Percentiles rank a stretch among this genome's conserved stretches.
phyloP scores from a whole-genome alignment of 1,140 invertebrate genomes.

The Trichoplusia ni region DNA sequence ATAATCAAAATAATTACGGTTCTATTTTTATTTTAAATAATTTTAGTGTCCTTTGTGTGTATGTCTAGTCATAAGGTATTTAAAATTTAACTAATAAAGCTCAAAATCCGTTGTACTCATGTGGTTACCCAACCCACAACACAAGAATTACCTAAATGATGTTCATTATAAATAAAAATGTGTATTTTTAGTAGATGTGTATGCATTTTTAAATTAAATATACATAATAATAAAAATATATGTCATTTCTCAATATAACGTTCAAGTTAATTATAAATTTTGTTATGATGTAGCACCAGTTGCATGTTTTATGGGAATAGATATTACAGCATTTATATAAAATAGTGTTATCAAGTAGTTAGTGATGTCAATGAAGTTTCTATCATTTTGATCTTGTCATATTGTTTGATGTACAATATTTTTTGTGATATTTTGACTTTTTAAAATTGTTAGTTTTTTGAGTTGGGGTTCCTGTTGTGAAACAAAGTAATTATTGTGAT shows the following conservation, averaged over 20 bases:
- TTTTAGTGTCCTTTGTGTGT: no score
- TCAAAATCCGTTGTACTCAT: background rate
- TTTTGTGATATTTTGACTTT: constrained; percentile 9
- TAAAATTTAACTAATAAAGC: constrained; percentile 25
- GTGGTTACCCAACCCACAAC: constrained; percentile 9
- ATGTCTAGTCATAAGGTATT: constrained; percentile 28
- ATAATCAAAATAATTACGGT: no score
- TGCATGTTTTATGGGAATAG: background rate
- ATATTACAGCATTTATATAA: background rate
- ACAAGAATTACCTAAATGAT: constrained; percentile 6
- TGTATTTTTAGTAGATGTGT: constrained; percentile 12
- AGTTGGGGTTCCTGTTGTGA: no score
- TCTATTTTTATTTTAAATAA: no score
- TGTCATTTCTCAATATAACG: background rate
- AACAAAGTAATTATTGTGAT: constrained; percentile 24
- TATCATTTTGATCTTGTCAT: background rate
- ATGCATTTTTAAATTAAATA: constrained; percentile 10
- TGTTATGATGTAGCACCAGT: background rate
- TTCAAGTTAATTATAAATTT: background rate
- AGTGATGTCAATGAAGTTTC: no score
- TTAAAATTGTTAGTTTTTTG: background rate
- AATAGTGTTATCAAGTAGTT: background rate
- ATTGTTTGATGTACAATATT: constrained; percentile 4
- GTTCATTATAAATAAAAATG: background rate
- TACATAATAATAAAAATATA: background rate